phyloP scores from a whole-genome alignment of 2,888 invertebrate genomes.

The Beris chalybata region DNA sequence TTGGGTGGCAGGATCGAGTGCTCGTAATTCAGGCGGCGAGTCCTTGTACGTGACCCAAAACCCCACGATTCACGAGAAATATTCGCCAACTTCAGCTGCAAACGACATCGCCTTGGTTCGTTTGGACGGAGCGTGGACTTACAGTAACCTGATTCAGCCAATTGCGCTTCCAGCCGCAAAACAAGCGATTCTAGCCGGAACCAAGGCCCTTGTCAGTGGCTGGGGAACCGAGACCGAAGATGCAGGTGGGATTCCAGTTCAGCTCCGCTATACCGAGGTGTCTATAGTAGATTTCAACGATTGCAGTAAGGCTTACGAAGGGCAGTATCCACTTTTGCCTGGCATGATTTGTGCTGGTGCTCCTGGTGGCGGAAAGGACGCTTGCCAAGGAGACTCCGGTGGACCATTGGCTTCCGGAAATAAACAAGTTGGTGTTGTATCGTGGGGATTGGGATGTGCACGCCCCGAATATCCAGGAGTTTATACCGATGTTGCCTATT shows the following conservation, averaged over 20 bases:
- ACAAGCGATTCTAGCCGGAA: slow-evolving; percentile 37
- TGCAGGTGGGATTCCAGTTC: neutral
- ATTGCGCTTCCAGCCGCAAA: slow-evolving; percentile 53
- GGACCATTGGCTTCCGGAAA: slow-evolving; percentile 29
- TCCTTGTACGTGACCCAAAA: neutral
- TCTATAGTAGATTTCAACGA: neutral
- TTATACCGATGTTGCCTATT: slow-evolving; percentile 44
- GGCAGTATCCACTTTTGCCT: slow-evolving; percentile 22
- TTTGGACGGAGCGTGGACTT: slow-evolving; percentile 55
- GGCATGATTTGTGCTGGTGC: slow-evolving; percentile 39
- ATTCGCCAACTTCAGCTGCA: slow-evolving; percentile 44
- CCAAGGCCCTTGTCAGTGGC: slow-evolving; percentile 33
- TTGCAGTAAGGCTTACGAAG: slow-evolving; percentile 40
- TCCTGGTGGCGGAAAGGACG: slow-evolving; percentile 27
- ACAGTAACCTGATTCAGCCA: slow-evolving; percentile 50
- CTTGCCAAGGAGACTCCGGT: slow-evolving; percentile 37
- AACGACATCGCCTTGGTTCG: slow-evolving; percentile 60
- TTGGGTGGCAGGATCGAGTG: slow-evolving; percentile 55
- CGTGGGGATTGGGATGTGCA: slow-evolving; percentile 36
- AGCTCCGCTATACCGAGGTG: slow-evolving; percentile 2
- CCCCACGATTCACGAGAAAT: neutral
- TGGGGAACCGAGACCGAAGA: slow-evolving; percentile 40
- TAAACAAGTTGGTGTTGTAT: slow-evolving; percentile 33
- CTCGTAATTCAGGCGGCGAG: slow-evolving; percentile 8
- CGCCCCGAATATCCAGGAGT: slow-evolving; percentile 29